These are phyloP conservation scores for Sinonovacula constricta DNA, from an alignment of 1,140 invertebrate species.

Conservation along the genomic window DNA sequence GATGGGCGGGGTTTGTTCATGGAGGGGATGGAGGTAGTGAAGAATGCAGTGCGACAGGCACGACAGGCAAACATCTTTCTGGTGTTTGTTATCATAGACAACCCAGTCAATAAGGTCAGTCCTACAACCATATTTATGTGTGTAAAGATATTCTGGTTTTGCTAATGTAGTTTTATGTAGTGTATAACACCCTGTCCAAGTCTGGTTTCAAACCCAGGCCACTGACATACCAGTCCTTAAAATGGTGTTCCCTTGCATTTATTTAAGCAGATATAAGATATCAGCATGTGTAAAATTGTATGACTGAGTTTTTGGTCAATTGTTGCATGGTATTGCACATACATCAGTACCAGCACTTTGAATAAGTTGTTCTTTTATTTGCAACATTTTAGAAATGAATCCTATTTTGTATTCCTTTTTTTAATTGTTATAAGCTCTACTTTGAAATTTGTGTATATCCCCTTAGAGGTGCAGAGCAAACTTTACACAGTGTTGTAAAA, in stretches of 20 bases:
- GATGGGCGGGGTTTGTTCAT: slow-evolving; percentile 96
- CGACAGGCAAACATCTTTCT: slow-evolving; percentile 91
- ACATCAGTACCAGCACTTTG: no score
- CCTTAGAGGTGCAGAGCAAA: not conserved
- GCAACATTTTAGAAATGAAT: not conserved
- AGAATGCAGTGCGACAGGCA: slow-evolving; percentile 88
- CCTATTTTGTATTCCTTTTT: not conserved
- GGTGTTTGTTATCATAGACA: slow-evolving; percentile 97
- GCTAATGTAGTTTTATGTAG: no score
- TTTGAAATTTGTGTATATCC: not conserved
- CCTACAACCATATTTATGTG: not conserved
- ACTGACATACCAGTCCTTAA: no score
- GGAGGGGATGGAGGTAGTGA: slow-evolving; percentile 90
- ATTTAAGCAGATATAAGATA: not conserved
- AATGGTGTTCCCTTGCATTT: not conserved
- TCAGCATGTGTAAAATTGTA: not conserved
- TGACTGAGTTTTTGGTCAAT: not conserved
- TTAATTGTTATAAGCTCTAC: not conserved
- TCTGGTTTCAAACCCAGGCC: no score
- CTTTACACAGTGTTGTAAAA: no score
- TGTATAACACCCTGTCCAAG: no score
- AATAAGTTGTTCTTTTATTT: not conserved
- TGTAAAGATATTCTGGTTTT: not conserved
- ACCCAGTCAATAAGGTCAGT: slow-evolving; percentile 90
- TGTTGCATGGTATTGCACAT: no score